These are phyloP conservation scores for Onychorhynchus coronatus DNA, from an alignment of 2,113 vertebrate species.

Conservation along the genomic window DNA sequence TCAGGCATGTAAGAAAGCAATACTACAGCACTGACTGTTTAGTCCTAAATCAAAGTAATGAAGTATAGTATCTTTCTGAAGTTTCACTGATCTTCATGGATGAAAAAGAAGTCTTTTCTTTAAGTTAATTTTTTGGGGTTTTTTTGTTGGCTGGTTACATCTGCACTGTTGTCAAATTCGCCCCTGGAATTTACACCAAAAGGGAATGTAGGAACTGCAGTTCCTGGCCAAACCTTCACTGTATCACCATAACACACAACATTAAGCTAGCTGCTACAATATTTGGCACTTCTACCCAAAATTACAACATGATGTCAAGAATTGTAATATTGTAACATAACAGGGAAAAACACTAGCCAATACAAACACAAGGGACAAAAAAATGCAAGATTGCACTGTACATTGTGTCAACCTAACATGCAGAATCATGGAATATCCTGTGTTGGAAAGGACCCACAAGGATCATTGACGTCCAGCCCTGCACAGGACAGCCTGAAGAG, in stretches of 20 bases:
- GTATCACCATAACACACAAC: not conserved
- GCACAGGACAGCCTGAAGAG: not conserved
- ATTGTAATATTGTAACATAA: not conserved
- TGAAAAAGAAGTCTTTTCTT: not conserved
- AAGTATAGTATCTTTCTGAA: not conserved
- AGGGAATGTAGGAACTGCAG: not conserved
- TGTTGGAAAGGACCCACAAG: not conserved
- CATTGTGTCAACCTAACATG: not conserved
- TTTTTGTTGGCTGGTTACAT: not conserved
- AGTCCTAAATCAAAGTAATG: not conserved
- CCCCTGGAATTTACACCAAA: not conserved
- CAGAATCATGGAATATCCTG: not conserved
- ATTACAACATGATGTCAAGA: not conserved
- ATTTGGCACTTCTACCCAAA: not conserved
- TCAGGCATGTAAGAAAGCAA: not conserved
- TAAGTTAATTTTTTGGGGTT: not conserved
- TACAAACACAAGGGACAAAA: not conserved
- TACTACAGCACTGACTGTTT: not conserved
- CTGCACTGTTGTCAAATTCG: not conserved
- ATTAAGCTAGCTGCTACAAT: not conserved
- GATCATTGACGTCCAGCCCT: accelerated
- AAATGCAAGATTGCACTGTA: not conserved
- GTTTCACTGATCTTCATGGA: not conserved
- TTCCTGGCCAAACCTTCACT: not conserved
- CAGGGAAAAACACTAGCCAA: not conserved